phyloP scores from a whole-genome alignment of 2,797 vertebrate genomes.

The Macrochelys suwanniensis region DNA sequence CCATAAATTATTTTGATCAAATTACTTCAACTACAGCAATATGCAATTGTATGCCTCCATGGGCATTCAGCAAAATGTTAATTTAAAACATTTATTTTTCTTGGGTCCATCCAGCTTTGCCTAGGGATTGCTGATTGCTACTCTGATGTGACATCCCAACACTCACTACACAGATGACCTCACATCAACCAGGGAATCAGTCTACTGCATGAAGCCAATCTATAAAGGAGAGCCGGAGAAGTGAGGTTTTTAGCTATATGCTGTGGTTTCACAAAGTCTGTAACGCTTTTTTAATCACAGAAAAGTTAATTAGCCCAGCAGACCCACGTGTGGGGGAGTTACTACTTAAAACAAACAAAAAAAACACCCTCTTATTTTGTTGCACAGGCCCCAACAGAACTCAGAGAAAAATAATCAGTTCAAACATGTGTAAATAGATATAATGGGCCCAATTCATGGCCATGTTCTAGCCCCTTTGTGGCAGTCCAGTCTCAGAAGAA shows the following conservation, averaged over 20 bases:
- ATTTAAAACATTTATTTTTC: conserved; percentile 13
- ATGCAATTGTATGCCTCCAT: not conserved
- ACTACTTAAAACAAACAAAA: not conserved
- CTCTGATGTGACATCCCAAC: not conserved
- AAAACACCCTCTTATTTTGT: not conserved
- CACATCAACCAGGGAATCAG: not conserved
- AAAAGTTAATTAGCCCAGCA: not conserved
- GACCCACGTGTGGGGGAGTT: accelerated
- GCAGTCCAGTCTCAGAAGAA: not conserved
- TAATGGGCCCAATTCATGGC: not conserved
- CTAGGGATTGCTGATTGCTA: not conserved
- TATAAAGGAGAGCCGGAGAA: not conserved
- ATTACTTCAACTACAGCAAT: conserved; percentile 31
- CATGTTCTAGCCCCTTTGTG: not conserved
- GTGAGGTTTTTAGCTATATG: not conserved
- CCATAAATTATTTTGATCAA: not conserved
- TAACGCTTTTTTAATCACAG: not conserved
- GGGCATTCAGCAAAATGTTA: conserved; percentile 2
- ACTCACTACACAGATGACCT: not conserved
- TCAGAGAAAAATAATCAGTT: not conserved
- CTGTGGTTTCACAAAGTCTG: not conserved
- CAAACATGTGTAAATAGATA: not conserved
- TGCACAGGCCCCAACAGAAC: not conserved
- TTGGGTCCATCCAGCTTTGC: not conserved
- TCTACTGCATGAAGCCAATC: not conserved